Evolutionary conservation across 2,888 invertebrate genomes (phyloP).

Genomic region (Keiferia lycopersicella): DNA sequence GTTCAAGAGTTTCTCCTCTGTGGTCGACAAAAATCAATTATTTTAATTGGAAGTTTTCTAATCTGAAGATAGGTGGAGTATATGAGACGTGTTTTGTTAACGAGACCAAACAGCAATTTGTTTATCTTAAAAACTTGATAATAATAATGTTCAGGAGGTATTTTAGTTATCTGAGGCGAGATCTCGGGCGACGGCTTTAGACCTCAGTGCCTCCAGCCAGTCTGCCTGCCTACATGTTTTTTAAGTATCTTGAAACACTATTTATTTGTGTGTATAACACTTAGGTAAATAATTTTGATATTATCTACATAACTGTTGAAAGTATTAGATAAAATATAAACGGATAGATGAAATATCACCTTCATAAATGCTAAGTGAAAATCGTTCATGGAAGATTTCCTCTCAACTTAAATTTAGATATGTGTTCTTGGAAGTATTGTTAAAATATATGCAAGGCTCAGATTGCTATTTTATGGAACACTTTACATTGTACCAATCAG

Average conservation of each 20-base stretch:
- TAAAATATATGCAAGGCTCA: too few species aligned
- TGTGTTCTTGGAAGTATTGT: too few species aligned
- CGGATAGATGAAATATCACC: too few species aligned
- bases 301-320: background rate
- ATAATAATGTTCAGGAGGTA: slow-evolving; percentile 26
- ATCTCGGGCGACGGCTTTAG: slow-evolving; percentile 1
- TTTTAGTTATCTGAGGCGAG: slow-evolving; percentile 15
- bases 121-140: slow-evolving; percentile 45
- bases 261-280: slow-evolving; percentile 1
- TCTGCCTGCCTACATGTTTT: slow-evolving; percentile 16
- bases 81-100: slow-evolving; percentile 51
- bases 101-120: slow-evolving; percentile 51
- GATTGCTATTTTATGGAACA: too few species aligned
- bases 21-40: slow-evolving; percentile 72
- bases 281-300: background rate
- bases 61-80: slow-evolving; percentile 68
- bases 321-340: background rate
- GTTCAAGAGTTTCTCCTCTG: slow-evolving; percentile 27
- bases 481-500: background rate
- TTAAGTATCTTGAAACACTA: background rate
- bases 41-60: slow-evolving; percentile 73
- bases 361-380: too few species aligned
- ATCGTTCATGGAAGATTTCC: too few species aligned
- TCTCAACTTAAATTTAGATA: too few species aligned
- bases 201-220: slow-evolving; percentile 11